Evolutionary conservation across 2,113 vertebrate genomes (phyloP).

Genomic region (Leucopsar rothschildi): DNA sequence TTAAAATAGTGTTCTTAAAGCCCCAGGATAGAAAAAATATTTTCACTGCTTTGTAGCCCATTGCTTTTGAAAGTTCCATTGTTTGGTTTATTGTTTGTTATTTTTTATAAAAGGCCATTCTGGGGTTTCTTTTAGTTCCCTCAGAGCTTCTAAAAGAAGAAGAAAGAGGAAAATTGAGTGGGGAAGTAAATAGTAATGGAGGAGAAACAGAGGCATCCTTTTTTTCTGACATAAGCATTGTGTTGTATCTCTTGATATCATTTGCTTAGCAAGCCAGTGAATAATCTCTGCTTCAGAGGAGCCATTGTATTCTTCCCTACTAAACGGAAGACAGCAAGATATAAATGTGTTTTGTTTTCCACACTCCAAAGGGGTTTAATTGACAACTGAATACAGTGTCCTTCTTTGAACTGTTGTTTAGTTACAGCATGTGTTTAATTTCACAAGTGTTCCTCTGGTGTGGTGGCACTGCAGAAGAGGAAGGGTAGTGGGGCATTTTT

Average conservation of each 20-base stretch:
- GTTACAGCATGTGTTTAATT: background rate
- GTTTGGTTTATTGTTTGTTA: background rate
- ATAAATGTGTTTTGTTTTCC: background rate
- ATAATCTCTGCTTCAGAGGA: background rate
- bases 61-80: background rate
- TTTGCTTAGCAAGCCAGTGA: background rate
- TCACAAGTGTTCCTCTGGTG: background rate
- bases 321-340: background rate
- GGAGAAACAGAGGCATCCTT: background rate
- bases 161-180: background rate
- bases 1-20: background rate
- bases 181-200: background rate
- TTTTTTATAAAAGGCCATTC: background rate
- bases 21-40: background rate
- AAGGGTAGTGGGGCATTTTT: background rate
- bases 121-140: background rate
- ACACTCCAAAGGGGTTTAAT: background rate
- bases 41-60: background rate
- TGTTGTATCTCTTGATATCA: fast-evolving
- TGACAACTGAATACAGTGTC: background rate
- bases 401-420: background rate
- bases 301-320: background rate
- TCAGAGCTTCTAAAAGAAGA: background rate
- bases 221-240: background rate
- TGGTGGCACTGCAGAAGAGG: background rate